A percentile compares a stretch with the other conserved stretches of the same genome.
Evolutionary conservation across 2,888 invertebrate species (phyloP).

Genomic region (Oligia strigilis): DNA sequence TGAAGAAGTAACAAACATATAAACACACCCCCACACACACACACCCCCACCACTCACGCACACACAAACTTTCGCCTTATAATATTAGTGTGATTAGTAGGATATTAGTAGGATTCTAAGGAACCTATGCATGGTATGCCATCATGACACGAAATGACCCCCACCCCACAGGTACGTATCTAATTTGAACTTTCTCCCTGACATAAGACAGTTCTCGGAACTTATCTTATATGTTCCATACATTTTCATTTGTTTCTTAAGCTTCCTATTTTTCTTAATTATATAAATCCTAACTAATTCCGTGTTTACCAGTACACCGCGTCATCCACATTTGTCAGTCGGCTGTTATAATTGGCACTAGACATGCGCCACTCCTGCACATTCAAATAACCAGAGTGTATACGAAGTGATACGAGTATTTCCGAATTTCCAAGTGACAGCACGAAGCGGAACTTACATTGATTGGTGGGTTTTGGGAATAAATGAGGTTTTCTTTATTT

Average conservation of each 20-base stretch:
- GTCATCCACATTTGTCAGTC: slow-evolving; percentile 70
- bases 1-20: too few relatives aligned
- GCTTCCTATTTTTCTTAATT: neutral
- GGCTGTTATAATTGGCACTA: slow-evolving; percentile 73
- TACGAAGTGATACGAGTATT: slow-evolving; percentile 62
- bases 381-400: slow-evolving; percentile 63
- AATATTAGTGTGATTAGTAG: too few relatives aligned
- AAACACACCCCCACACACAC: too few relatives aligned
- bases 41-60: too few relatives aligned
- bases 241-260: neutral
- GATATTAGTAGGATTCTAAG: too few relatives aligned
- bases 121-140: too few relatives aligned
- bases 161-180: neutral
- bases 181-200: neutral
- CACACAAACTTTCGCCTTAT: too few relatives aligned
- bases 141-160: neutral
- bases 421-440: slow-evolving; percentile 58
- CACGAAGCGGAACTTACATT: slow-evolving; percentile 58
- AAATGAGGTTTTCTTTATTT: slow-evolving; percentile 37
- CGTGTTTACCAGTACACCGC: slow-evolving; percentile 50
- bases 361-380: slow-evolving; percentile 68
- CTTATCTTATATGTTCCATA: neutral
- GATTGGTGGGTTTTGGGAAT: slow-evolving; percentile 47
- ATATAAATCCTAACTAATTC: neutral
- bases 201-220: neutral